Percentiles rank a stretch among this genome's conserved stretches.
These are phyloP conservation scores for Chrysaora quinquecirrha DNA, from an alignment of 30 jellyfish, hydroid and myxozoan species.

Conservation along the genomic window DNA sequence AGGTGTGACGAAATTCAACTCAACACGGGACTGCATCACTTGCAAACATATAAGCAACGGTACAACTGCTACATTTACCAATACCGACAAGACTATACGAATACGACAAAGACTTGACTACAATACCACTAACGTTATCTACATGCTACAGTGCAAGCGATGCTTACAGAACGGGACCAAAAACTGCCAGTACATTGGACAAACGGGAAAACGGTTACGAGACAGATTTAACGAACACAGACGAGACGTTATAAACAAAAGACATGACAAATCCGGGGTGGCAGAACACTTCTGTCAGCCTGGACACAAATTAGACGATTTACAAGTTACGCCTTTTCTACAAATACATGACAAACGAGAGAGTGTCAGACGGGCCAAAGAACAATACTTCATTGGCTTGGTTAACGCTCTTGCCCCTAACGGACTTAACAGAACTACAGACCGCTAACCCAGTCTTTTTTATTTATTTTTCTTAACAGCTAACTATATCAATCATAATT, in stretches of 20 bases:
- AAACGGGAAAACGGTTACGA: background rate
- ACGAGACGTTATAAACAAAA: background rate
- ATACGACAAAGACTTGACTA: background rate
- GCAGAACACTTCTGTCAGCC: conserved; percentile 3
- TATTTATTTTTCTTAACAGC: too few species aligned
- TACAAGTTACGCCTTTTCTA: background rate
- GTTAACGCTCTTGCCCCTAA: background rate
- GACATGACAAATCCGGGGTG: background rate
- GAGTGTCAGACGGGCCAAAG: background rate
- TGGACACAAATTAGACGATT: background rate
- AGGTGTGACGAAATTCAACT: background rate
- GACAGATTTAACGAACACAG: background rate
- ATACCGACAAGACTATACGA: background rate
- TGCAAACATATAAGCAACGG: background rate
- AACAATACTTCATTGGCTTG: background rate
- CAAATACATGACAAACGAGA: background rate
- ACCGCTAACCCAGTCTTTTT: too few species aligned
- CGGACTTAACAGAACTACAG: background rate
- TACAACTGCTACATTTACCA: background rate
- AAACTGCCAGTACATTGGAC: background rate
- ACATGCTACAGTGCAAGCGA: background rate
- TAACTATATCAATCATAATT: too few species aligned
- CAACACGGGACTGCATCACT: background rate
- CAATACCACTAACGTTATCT: background rate
- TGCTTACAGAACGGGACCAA: background rate